Evolutionary conservation across 1,140 invertebrate species (phyloP), one percentile per base, ranked within the genome.

Genomic region (Amyelois transitella): DNA sequence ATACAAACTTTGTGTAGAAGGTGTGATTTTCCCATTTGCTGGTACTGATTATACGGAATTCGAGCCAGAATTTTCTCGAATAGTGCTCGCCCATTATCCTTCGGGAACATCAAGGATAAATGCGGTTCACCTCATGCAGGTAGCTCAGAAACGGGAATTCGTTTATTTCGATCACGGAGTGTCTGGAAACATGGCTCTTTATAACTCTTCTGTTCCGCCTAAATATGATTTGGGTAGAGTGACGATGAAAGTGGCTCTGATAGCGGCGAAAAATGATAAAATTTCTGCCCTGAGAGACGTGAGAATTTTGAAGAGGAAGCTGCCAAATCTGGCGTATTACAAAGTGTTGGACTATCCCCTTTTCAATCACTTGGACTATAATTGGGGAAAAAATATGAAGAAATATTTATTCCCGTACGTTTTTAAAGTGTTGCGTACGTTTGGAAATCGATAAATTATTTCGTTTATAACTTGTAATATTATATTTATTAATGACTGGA

Each of bases 51-150:
- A 24, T 0, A 48, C 55, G 0, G 44, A 69, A 21, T 55, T 64
- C 1, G 67, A 64, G 17, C 55, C 53, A 4, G 53, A 64, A 0
- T 64, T 67, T 44, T 20, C 51, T 7, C 32, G 43, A 1, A 20
- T 60, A 4, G 7, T 53, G 0, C 7, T 62, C 3, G 67, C 55
- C 21, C 70, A 73, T 43, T 69, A 55, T 20, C 66, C 66, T 8
- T 32, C 58, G 0, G 53, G 62, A 0, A 66, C 63, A 6, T 95
- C 94, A 5, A 90, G 90, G 1, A 91, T 92, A 75, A 93, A 93
- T 52, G 62, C 95, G 0, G 59, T 92, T n/a, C 92, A 93, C 72
- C 92, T 86, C 50, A 83, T 79, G 0, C 91, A 90, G 86, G 86
- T 89, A 74, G 85, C 64, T 25, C 28, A 63, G 47, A 89, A 77